Base-by-base conservation (phyloP, 2,888 invertebrate genomes). In the Tolmerus cingulatus region DNA sequence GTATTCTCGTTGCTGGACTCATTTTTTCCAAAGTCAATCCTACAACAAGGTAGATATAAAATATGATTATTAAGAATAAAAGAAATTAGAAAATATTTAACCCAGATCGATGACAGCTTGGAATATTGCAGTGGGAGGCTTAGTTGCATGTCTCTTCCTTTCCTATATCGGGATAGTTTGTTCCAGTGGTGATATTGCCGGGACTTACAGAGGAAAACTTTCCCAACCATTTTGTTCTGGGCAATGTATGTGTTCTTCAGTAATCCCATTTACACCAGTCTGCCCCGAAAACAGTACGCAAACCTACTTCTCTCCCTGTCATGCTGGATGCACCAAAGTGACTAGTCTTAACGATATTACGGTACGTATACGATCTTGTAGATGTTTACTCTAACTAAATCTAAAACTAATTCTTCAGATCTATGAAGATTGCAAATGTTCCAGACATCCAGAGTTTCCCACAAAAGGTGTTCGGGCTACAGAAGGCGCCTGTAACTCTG, bases 291-390 rank as follows among this genome's bases (percentile, higher is more conserved):
- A 93, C 88, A 92, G 93, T 12, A 91, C 90, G 0, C 91, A 93
- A 7, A 95, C 95, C 0, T 96, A 94, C 90, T 96, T 95, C 90
- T 95, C 95, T 0, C 95, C 96, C 0, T 96, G 96, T 91, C 94
- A 95, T 90, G 96, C 96, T 2, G 96, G 96, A 0, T 96, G 96
- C 90, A 91, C 91, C 7, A 89, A 90, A 3, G 90, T 92, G 78
- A 89, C 92, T 2, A 89, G 91, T n/a, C 91, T 93, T n/a, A 93
- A 93, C 88, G 93, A 92, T 89, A 89, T 93, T 2, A 92, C 90
- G 90, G 91, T 91, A 89, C 89, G 90, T 88, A 51, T 30, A 14
- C n/a, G 34, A 16, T 16, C 4, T 51, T n/a, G 16, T 16, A n/a
- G n/a, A 51, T 30, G 46, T 57, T 34, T 30, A 57, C 19, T 46